Percentiles rank a stretch among this genome's conserved stretches.
Evolutionary conservation across 2,888 invertebrate species (phyloP).

Genomic region (Phoronis australis): DNA sequence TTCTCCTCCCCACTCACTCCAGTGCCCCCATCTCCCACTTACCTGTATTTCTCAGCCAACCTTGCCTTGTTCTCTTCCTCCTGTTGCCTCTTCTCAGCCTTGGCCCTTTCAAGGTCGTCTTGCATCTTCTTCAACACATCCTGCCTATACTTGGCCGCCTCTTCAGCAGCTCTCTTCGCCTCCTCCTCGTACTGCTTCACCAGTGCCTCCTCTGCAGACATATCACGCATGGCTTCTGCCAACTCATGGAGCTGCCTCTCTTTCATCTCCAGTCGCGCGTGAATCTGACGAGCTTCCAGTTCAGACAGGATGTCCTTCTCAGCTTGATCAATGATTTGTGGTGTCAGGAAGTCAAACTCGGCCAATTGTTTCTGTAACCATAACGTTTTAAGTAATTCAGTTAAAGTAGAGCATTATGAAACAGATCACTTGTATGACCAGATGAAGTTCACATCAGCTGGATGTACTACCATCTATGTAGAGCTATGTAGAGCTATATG

Average conservation of each 20-base stretch:
- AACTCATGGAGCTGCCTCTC: conserved; percentile 42
- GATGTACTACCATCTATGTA: no score
- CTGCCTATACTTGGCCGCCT: conserved; percentile 26
- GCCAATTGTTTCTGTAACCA: conserved; percentile 34
- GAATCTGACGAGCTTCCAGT: conserved; percentile 33
- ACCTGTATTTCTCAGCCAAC: conserved; percentile 30
- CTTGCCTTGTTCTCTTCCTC: conserved; percentile 35
- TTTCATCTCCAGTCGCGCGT: conserved; percentile 36
- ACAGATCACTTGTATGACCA: no score
- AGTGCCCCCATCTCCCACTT: conserved; percentile 10
- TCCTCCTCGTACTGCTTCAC: conserved; percentile 35
- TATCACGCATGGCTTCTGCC: conserved; percentile 38
- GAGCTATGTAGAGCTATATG: no score
- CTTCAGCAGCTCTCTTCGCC: conserved; percentile 28
- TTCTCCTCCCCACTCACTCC: no score
- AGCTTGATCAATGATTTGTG: conserved; percentile 26
- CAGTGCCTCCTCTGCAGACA: conserved; percentile 34
- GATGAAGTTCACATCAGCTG: no score
- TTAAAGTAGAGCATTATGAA: no score
- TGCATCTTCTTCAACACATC: conserved; percentile 30
- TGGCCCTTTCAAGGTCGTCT: conserved; percentile 31
- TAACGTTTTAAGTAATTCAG: no score
- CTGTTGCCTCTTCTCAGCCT: conserved; percentile 25
- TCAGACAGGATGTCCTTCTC: conserved; percentile 30
- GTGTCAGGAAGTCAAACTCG: conserved; percentile 41